Conservation (phyloP, 2,113 vertebrate genomes). For the Lepus timidus region DNA sequence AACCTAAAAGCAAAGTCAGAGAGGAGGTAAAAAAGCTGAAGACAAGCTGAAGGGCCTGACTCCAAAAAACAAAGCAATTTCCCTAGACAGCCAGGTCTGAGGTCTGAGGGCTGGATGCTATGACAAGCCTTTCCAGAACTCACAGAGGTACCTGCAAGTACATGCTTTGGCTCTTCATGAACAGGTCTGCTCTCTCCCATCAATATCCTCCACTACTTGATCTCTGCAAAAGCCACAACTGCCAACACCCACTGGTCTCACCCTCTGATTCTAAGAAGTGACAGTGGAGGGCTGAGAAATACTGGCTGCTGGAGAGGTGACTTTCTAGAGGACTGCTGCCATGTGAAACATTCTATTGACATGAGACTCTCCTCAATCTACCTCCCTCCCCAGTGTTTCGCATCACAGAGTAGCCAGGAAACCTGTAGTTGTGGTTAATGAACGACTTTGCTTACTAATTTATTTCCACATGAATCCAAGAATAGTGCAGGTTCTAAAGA, state of each 20-base stretch:
- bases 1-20: neutral
- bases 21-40: neutral
- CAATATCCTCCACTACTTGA: neutral
- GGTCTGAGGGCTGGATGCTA: neutral
- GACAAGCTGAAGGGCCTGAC: neutral
- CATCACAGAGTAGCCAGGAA: neutral
- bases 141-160: neutral
- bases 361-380: neutral
- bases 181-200: neutral
- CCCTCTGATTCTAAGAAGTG: neutral
- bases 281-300: neutral
- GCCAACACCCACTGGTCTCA: conserved; percentile 33
- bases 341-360: neutral
- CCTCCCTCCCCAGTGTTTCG: neutral
- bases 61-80: neutral
- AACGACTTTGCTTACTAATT: neutral
- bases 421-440: neutral
- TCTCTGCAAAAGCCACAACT: neutral
- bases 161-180: neutral
- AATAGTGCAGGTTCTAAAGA: neutral
- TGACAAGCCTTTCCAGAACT: neutral
- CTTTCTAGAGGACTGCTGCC: neutral
- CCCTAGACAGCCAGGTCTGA: neutral
- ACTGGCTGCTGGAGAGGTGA: neutral
- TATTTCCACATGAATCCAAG: neutral